Percentiles rank a stretch among this genome's conserved stretches.
Evolutionary conservation across 2,113 vertebrate genomes (phyloP).

Genomic region (Climacteris rufus): DNA sequence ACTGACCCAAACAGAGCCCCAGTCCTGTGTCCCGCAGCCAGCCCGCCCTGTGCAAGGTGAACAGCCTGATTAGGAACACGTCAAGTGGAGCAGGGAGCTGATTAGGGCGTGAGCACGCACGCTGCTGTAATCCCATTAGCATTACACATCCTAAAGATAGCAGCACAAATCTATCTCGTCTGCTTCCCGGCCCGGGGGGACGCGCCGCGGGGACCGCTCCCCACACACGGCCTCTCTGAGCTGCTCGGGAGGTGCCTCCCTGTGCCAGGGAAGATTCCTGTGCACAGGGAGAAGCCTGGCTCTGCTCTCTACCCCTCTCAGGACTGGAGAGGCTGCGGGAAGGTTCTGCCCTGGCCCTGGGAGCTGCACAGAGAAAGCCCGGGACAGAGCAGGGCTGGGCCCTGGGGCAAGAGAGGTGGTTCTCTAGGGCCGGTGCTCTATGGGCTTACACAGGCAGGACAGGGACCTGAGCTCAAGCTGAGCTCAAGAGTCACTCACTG

Average conservation of each 20-base stretch:
- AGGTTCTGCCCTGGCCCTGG: neutral
- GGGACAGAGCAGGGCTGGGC: neutral
- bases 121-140: conserved; percentile 53
- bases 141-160: conserved; percentile 51
- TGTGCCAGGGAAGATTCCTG: neutral
- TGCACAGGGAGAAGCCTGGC: accelerated
- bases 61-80: neutral
- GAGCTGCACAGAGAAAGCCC: neutral
- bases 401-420: neutral
- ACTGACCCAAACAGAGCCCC: neutral
- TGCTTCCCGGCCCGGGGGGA: neutral
- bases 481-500: neutral
- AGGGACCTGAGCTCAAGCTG: neutral
- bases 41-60: neutral
- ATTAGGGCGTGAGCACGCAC: neutral
- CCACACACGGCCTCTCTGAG: neutral
- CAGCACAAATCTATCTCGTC: conserved; percentile 27
- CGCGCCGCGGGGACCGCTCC: neutral
- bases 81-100: conserved; percentile 37
- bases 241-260: neutral
- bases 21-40: accelerated
- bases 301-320: neutral
- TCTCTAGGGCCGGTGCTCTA: neutral
- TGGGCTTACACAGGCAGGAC: neutral
- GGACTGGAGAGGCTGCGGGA: neutral